phyloP scores from a whole-genome alignment of 1,140 invertebrate genomes.

The Drosophila mayri region DNA sequence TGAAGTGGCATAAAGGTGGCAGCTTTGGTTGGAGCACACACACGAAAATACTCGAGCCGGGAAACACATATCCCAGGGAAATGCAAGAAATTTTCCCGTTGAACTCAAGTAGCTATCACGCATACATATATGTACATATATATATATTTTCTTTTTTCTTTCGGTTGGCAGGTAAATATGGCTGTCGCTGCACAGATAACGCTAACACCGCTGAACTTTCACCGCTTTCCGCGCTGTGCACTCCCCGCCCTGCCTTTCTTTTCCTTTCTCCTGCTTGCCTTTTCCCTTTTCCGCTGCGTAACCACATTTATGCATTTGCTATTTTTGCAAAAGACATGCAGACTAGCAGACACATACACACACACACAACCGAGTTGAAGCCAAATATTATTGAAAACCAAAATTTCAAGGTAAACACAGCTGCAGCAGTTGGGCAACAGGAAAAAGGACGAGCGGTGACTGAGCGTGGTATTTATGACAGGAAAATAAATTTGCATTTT shows the following conservation, averaged over 20 bases:
- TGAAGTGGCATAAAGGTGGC: constrained; percentile 26
- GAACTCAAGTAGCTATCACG: constrained; percentile 75
- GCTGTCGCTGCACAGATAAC: constrained; percentile 76
- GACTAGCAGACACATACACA: constrained; percentile 53
- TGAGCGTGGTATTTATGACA: constrained; percentile 26
- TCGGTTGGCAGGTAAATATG: constrained; percentile 78
- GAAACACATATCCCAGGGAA: constrained; percentile 29
- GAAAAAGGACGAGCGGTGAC: constrained; percentile 22
- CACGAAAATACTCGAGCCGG: constrained; percentile 22
- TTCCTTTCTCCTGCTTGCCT: constrained; percentile 22
- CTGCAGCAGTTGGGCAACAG: constrained; percentile 59
- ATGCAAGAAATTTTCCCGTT: constrained; percentile 50
- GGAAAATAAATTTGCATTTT: constrained; percentile 27
- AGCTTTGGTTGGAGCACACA: constrained; percentile 8
- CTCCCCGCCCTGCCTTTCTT: background rate
- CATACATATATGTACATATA: constrained; percentile 27
- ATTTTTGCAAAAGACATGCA: constrained; percentile 76
- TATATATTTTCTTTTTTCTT: constrained; percentile 18
- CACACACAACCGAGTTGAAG: constrained; percentile 41
- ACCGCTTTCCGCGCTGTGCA: constrained; percentile 1
- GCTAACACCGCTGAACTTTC: constrained; percentile 71
- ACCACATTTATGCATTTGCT: constrained; percentile 76
- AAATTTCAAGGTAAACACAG: constrained; percentile 79
- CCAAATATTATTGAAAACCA: constrained; percentile 80
- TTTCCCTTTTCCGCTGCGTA: constrained; percentile 46